Percentiles rank a stretch among this genome's conserved stretches.
phyloP scores from a whole-genome alignment of 2,888 invertebrate species.

The Alitta virens region DNA sequence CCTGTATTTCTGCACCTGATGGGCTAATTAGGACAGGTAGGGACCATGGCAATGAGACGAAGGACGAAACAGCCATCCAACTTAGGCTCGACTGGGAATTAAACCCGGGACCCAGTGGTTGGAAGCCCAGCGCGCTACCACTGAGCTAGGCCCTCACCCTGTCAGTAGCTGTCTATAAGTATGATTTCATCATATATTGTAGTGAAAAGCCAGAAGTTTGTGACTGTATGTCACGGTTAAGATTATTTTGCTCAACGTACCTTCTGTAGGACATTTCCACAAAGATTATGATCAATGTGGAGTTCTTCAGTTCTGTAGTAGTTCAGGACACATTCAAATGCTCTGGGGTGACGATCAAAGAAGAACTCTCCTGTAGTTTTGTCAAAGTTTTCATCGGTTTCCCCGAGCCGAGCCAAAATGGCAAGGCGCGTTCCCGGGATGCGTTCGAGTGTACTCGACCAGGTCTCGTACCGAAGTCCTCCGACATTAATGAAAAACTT shows the following conservation, averaged over 20 bases:
- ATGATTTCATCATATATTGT: no score
- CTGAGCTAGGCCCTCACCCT: no score
- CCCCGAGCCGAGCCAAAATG: slow-evolving; percentile 39
- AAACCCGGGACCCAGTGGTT: no score
- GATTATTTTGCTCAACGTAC: neutral
- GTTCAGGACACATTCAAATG: slow-evolving; percentile 47
- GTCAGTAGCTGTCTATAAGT: no score
- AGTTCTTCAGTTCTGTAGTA: slow-evolving; percentile 52
- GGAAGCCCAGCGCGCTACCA: no score
- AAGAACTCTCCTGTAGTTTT: slow-evolving; percentile 44
- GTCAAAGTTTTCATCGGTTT: slow-evolving; percentile 50
- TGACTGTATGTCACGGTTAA: no score
- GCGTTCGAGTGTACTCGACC: slow-evolving; percentile 39
- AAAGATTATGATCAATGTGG: slow-evolving; percentile 50
- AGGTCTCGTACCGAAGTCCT: slow-evolving; percentile 47
- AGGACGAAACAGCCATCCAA: no score
- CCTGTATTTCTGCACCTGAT: no score
- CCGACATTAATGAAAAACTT: slow-evolving; percentile 42
- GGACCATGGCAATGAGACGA: no score
- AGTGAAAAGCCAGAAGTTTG: no score
- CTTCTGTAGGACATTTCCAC: slow-evolving; percentile 43
- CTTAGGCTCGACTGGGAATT: no score
- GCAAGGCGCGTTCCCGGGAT: slow-evolving; percentile 48
- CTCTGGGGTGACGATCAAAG: slow-evolving; percentile 52
- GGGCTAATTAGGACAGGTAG: no score